Evolutionary conservation across 2,888 invertebrate species (phyloP).

Genomic region (Ferdinandea cuprea): DNA sequence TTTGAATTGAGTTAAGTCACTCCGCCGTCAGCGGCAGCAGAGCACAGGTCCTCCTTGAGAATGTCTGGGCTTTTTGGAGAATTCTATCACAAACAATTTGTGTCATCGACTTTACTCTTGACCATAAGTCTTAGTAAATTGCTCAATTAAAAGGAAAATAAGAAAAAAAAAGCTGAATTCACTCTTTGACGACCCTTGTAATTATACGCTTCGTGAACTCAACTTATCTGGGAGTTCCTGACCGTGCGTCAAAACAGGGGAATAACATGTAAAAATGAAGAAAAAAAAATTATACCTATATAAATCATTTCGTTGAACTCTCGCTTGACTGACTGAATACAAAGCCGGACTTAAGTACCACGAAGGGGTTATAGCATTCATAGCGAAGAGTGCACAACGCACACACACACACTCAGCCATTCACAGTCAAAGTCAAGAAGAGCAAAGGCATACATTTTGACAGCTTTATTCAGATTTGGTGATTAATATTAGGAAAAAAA

Average conservation of each 20-base stretch:
- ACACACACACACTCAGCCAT: constrained; percentile 13
- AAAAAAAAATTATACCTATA: no score
- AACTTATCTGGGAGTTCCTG: constrained; percentile 50
- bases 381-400: constrained; percentile 21
- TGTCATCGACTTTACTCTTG: constrained; percentile 16
- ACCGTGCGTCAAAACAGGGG: constrained; percentile 49
- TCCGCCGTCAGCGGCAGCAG: constrained; percentile 2
- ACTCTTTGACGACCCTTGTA: constrained; percentile 54
- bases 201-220: constrained; percentile 71
- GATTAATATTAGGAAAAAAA: constrained; percentile 52
- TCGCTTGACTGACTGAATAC: constrained; percentile 68
- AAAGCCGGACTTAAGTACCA: constrained; percentile 60
- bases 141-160: constrained; percentile 39
- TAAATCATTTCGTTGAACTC: constrained; percentile 63
- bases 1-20: constrained; percentile 4
- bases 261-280: constrained; percentile 1
- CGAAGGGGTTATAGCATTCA: constrained; percentile 61
- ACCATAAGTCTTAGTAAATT: constrained; percentile 54
- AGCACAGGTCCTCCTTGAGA: neutral
- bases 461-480: constrained; percentile 67
- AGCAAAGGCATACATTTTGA: constrained; percentile 57
- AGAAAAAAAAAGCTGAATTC: constrained; percentile 23
- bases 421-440: constrained; percentile 10
- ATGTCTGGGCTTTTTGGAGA: constrained; percentile 23
- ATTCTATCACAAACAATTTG: constrained; percentile 26